phyloP scores from a whole-genome alignment of 2,113 vertebrate species.

The Glaucidium brasilianum region DNA sequence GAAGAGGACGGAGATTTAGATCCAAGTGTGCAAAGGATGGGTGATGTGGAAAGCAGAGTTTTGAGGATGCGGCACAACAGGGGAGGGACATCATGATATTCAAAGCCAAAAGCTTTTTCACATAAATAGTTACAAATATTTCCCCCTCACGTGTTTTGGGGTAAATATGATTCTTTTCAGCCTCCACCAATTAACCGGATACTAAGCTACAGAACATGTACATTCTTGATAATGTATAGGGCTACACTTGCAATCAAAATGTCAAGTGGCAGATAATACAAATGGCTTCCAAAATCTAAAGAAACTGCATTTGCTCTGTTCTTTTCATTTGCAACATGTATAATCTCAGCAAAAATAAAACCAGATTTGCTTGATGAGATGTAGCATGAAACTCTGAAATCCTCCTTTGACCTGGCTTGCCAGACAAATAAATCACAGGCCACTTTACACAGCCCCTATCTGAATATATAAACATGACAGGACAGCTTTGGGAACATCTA shows the following conservation, averaged over 20 bases:
- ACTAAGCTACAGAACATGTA: background rate
- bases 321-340: background rate
- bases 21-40: background rate
- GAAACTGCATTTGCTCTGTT: background rate
- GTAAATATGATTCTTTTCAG: background rate
- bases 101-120: background rate
- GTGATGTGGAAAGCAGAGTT: background rate
- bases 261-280: background rate
- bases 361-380: background rate
- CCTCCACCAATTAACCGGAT: background rate
- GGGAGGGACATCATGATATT: background rate
- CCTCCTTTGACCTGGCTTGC: background rate
- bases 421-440: constrained; percentile 28
- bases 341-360: background rate
- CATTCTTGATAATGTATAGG: background rate
- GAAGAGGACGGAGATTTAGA: background rate
- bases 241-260: background rate
- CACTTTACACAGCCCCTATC: background rate
- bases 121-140: background rate
- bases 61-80: background rate
- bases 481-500: constrained; percentile 20
- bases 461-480: constrained; percentile 21
- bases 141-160: background rate
- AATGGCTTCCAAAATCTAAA: background rate
- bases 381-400: background rate